phyloP scores from a whole-genome alignment of 2,113 vertebrate genomes.

The Haplotaxodon microlepis region DNA sequence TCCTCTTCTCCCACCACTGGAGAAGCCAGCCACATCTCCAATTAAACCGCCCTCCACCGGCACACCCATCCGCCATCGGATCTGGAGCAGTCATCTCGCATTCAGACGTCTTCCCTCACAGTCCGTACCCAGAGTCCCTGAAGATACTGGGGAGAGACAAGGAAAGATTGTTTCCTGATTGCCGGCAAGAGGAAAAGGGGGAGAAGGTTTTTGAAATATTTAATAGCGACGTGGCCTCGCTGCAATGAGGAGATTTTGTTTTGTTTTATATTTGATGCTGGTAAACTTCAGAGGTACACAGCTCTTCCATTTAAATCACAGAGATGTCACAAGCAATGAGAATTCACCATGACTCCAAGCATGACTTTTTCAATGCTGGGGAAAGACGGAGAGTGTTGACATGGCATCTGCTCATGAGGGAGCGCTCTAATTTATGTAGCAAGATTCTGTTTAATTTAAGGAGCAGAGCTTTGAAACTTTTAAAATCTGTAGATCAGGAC shows the following conservation, averaged over 20 bases:
- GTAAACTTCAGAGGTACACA: constrained; percentile 63
- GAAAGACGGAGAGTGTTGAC: constrained; percentile 31
- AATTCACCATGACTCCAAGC: constrained; percentile 25
- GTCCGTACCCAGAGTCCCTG: constrained; percentile 49
- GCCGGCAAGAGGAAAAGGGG: constrained; percentile 56
- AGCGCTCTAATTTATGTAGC: constrained; percentile 12
- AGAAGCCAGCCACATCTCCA: constrained; percentile 58
- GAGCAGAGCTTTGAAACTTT: not conserved
- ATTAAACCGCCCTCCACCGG: constrained; percentile 56
- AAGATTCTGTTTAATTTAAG: constrained; percentile 30
- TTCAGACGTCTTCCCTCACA: constrained; percentile 60
- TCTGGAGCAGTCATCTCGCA: constrained; percentile 67
- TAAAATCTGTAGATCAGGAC: not conserved
- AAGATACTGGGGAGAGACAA: constrained; percentile 63
- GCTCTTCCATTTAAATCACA: constrained; percentile 67
- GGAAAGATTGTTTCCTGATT: constrained; percentile 72
- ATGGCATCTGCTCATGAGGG: constrained; percentile 26
- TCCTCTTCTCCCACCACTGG: constrained; percentile 38
- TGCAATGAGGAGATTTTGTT: constrained; percentile 63
- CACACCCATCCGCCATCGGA: constrained; percentile 52
- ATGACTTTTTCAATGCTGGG: constrained; percentile 38
- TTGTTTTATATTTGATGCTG: constrained; percentile 67
- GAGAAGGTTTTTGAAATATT: constrained; percentile 69
- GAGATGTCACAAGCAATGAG: constrained; percentile 59
- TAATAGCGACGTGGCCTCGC: constrained; percentile 49